Evolutionary conservation across 2,113 vertebrate species (phyloP).

Genomic region (Gymnocephalus cernua): DNA sequence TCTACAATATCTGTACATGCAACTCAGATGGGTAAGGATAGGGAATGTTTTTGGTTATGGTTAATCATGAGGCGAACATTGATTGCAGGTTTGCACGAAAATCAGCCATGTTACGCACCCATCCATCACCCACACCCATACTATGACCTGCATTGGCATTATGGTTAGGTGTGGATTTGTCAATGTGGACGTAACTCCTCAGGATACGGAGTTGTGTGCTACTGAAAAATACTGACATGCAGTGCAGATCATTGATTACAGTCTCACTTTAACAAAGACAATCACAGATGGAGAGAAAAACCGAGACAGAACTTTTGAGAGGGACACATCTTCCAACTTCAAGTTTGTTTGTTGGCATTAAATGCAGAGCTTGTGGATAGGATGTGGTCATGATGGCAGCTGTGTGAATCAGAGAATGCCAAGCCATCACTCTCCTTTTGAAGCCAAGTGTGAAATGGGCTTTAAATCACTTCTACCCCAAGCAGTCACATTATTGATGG

Average conservation of each 20-base stretch:
- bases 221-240: background rate
- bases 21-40: too few relatives aligned
- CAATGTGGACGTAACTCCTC: background rate
- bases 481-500: slow-evolving; percentile 72
- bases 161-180: background rate
- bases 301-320: slow-evolving; percentile 1
- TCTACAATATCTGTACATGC: too few relatives aligned
- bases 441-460: slow-evolving; percentile 82
- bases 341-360: slow-evolving; percentile 50
- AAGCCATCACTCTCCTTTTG: slow-evolving; percentile 63
- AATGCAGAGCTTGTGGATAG: slow-evolving; percentile 47
- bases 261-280: slow-evolving; percentile 5
- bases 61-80: background rate
- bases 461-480: slow-evolving; percentile 76
- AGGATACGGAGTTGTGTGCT: background rate
- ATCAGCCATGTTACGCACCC: background rate
- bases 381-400: slow-evolving; percentile 59
- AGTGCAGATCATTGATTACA: background rate
- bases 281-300: background rate
- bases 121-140: background rate
- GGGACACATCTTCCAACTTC: slow-evolving; percentile 38
- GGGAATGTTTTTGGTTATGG: too few relatives aligned
- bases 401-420: slow-evolving; percentile 53
- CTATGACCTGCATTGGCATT: background rate
- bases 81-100: background rate